Conservation (phyloP, 2,113 vertebrate species). For the Polypterus bichir region DNA sequence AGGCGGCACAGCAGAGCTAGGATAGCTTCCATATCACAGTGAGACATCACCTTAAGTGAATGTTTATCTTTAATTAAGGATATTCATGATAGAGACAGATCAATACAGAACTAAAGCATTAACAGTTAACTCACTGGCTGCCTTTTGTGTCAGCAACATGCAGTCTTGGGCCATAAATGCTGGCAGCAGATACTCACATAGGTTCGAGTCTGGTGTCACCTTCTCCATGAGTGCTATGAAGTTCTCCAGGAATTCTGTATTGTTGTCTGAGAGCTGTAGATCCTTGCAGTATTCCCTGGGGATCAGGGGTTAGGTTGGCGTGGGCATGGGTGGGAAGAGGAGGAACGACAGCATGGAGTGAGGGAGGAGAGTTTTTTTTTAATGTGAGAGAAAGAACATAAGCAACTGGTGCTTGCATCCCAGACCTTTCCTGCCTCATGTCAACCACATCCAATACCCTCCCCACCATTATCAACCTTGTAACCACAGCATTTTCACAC, state of each 20-base stretch:
- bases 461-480: too few relatives aligned
- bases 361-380: neutral
- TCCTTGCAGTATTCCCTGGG: constrained; percentile 97
- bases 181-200: constrained; percentile 69
- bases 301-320: constrained; percentile 36
- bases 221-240: constrained; percentile 98
- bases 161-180: too few relatives aligned
- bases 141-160: too few relatives aligned
- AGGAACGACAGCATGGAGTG: too few relatives aligned
- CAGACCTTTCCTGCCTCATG: neutral
- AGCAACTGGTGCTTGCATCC: neutral
- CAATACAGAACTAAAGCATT: too few relatives aligned
- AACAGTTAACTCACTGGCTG: too few relatives aligned
- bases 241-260: constrained; percentile 95
- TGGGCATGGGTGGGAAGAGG: constrained; percentile 1
- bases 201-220: constrained; percentile 95
- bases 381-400: constrained; percentile 9
- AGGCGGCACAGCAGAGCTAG: neutral
- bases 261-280: constrained; percentile 90
- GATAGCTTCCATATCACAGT: too few relatives aligned
- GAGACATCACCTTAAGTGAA: too few relatives aligned
- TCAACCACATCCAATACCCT: too few relatives aligned
- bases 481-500: too few relatives aligned
- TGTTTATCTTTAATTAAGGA: too few relatives aligned
- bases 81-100: too few relatives aligned